These are phyloP conservation scores for Macroramphosus scolopax DNA, from an alignment of 2,797 vertebrate species.

Conservation along the genomic window DNA sequence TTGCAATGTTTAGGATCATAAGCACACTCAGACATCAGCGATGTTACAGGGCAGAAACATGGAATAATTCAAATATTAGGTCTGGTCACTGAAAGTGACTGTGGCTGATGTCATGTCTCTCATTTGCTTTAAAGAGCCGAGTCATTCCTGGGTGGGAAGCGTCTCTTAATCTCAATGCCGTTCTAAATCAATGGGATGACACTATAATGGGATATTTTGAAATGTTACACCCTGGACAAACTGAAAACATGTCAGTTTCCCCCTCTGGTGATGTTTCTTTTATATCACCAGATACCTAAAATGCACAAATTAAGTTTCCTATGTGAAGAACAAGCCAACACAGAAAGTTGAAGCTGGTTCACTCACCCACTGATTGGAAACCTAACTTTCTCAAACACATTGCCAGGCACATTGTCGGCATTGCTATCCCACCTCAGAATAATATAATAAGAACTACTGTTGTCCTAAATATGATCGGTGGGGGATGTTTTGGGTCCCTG, in stretches of 20 bases:
- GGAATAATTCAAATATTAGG: too few species aligned
- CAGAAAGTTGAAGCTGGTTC: slow-evolving; percentile 18
- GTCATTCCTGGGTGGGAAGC: slow-evolving; percentile 26
- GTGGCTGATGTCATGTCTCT: too few species aligned
- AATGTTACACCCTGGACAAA: slow-evolving; percentile 55
- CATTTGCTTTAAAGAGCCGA: slow-evolving; percentile 23
- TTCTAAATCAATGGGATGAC: slow-evolving; percentile 54
- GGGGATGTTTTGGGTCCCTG: slow-evolving; percentile 51
- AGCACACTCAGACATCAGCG: slow-evolving; percentile 28
- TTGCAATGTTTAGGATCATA: slow-evolving; percentile 6
- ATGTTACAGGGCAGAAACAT: too few species aligned
- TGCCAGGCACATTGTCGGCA: slow-evolving; percentile 55
- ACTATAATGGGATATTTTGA: slow-evolving; percentile 35
- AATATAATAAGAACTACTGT: slow-evolving; percentile 57
- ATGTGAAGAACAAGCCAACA: slow-evolving; percentile 14
- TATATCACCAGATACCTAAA: too few species aligned
- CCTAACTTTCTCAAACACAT: slow-evolving; percentile 33
- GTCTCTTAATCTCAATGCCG: slow-evolving; percentile 39
- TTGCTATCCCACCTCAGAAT: slow-evolving; percentile 63
- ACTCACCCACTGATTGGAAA: slow-evolving; percentile 12
- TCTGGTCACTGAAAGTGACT: neutral
- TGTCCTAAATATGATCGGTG: slow-evolving; percentile 53
- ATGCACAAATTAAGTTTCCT: slow-evolving; percentile 12
- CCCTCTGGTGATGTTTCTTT: slow-evolving; percentile 35
- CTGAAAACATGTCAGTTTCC: slow-evolving; percentile 50